Evolutionary conservation across 1,140 invertebrate species (phyloP), one percentile per base, ranked within the genome.

Genomic region (Rhagoletis pomonella): DNA sequence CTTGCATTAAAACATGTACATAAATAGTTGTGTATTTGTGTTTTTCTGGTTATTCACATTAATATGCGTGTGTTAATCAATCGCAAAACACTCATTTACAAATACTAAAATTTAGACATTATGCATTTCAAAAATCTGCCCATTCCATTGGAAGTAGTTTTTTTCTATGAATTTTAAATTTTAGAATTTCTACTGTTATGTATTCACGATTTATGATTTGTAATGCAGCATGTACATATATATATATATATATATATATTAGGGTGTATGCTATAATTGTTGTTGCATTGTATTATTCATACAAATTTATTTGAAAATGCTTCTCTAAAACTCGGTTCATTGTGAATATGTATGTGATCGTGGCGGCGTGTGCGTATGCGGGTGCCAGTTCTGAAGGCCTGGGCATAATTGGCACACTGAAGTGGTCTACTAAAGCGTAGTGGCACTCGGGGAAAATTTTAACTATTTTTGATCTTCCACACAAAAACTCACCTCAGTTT

Each of bases 251-350:
- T 29, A 62, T 9, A 14, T 62, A 62, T n/a, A 12, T 62, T 17
- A 7, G 17, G 9, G n/a, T 62, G n/a, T 14, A 62, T 14, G 12
- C 9, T 62, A 9, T 62, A 14, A 14, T 62, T 55, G 3, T 55
- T 55, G 50, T 55, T 55, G 50, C 2, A 29, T 29, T 29, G 29
- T 55, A 10, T 55, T 55, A 55, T 5, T 55, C 10, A 55, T 10
- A 55, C 10, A 55, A 7, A 10, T 10, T 55, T 55, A 55, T 55
- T 2, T 55, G 10, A 55, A 55, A 55, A 55, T 55, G 10, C 50
- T 55, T 55, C 10, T 55, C 17, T 81, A 58, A 55, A 81, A 29
- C 47, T 81, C 19, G 73, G 73, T 81, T 58, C 73, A 81, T 55
- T 81, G 73, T 81, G 50, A 81, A 81, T 77, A 47, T 2, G 44